Evolutionary conservation across 2,888 invertebrate genomes (phyloP), one percentile per base, ranked within the genome.

Genomic region (Brachynemurus nebulosus): DNA sequence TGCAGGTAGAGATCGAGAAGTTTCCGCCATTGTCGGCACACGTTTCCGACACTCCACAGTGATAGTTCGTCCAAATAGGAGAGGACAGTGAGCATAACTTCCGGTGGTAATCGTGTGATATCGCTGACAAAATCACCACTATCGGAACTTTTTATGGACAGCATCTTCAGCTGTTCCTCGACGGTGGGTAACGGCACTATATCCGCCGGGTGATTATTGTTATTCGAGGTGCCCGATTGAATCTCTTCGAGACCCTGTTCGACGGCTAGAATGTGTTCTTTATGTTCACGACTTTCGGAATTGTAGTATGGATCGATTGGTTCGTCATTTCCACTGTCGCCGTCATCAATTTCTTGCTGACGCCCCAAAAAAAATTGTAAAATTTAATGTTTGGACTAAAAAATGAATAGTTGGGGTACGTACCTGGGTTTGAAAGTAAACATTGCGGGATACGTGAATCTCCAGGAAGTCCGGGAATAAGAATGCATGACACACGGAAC

Each of bases 11-110:
- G 80, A 45, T 80, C 76, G 43, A 93, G 69, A 23, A 93, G 75
- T 34, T 81, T 76, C 50, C 78, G 71, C 92, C 92, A 93, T 50
- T 89, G 77, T 50, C 74, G 70, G 60, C 90, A 91, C 21, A 91
- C 92, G 59, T 84, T 82, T 30, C 86, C 83, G 46, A 85, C 86
- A 57, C 84, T 85, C 78, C 90, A 86, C 55, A 93, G 69, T 1
- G 92, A 91, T 58, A 93, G 75, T 64, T 93, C 92, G 60, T 95
- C 93, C 57, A 93, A 68, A 64, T 88, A 85, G 41, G 81, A 80
- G 65, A 95, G 92, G 49, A 93, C 86, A 50, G 81, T 78, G 41
- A 92, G 73, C 33, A 16, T 51, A 56, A 57, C 57, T 56, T 60
- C 60, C 9, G 60, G 55, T 18, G 60, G 60, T 40, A 60, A 52